Base-by-base conservation (phyloP, 2,888 invertebrate genomes). In the Drosophila prolongata region DNA sequence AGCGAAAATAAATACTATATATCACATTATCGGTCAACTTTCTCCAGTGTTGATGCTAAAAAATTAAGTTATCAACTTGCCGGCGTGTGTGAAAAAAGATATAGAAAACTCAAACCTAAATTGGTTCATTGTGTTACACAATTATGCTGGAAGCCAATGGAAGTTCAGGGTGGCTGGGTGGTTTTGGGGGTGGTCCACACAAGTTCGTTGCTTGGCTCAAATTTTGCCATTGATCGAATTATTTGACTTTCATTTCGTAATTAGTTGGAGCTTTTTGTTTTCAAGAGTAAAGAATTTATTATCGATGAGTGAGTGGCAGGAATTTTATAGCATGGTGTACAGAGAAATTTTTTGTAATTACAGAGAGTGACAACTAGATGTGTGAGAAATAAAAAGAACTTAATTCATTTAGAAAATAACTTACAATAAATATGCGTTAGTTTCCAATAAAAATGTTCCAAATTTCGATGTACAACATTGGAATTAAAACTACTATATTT, bases 81-180 rank as follows among this genome's bases (percentile, higher is more conserved):
- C 1, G 46, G 16, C 34, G 34, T 59, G 14, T 53, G n/a, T 35
- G 34, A 35, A 24, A 24, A n/a, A 13, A 47, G 35, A 37, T 49
- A 60, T 34, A 34, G 38, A 38, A 37, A 43, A 59, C 49, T 54
- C 44, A 8, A 46, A 60, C 53, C 44, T 30, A 71, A 60, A 69
- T 69, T 69, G 34, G 72, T 54, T 69, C 49, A 69, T 72, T 69
- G 53, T 69, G 72, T 60, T 70, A 60, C 42, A 52, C 59, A 69
- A 65, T 53, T 67, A 66, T 34, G 37, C 30, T 8, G 40, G 24
- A n/a, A 38, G 37, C n/a, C 61, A 30, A 37, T 16, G 3, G 13
- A 14, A 14, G 14, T 8, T 34, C 14, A 47, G 30, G 59, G 55
- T n/a, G 57, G 16, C 24, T 60, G 54, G 54, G 24, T 57, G 44